phyloP scores from a whole-genome alignment of 2,888 invertebrate genomes.

The Xylocampa areola region DNA sequence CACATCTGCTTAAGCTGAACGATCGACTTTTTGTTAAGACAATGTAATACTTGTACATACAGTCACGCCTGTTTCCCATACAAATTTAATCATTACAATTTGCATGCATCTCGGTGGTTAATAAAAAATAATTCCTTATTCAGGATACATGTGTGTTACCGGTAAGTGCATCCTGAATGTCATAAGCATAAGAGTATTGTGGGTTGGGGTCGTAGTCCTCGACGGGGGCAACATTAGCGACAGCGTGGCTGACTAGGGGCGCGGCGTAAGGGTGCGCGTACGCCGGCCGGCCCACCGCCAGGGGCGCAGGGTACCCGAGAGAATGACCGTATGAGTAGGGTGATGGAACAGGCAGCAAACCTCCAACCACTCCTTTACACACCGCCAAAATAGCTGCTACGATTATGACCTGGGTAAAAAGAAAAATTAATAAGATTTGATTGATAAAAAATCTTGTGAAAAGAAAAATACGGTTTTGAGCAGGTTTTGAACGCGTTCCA shows the following conservation, averaged over 20 bases:
- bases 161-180: constrained; percentile 91
- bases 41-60: too few species aligned
- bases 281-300: constrained; percentile 75
- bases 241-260: constrained; percentile 69
- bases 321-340: constrained; percentile 75
- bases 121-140: too few species aligned
- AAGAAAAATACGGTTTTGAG: too few species aligned
- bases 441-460: too few species aligned
- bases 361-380: constrained; percentile 73
- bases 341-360: constrained; percentile 70
- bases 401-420: constrained; percentile 70
- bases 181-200: constrained; percentile 92
- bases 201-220: constrained; percentile 91
- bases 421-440: not conserved
- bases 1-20: too few species aligned
- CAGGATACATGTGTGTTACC: too few species aligned
- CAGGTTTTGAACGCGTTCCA: too few species aligned
- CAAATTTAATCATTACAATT: too few species aligned
- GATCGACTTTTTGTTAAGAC: too few species aligned
- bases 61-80: too few species aligned
- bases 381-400: constrained; percentile 76
- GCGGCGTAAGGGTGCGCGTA: constrained; percentile 52
- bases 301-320: constrained; percentile 66
- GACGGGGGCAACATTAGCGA: constrained; percentile 81
- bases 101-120: too few species aligned